Conservation (phyloP, 2,113 vertebrate genomes). For the Campylorhamphus procurvoides region DNA sequence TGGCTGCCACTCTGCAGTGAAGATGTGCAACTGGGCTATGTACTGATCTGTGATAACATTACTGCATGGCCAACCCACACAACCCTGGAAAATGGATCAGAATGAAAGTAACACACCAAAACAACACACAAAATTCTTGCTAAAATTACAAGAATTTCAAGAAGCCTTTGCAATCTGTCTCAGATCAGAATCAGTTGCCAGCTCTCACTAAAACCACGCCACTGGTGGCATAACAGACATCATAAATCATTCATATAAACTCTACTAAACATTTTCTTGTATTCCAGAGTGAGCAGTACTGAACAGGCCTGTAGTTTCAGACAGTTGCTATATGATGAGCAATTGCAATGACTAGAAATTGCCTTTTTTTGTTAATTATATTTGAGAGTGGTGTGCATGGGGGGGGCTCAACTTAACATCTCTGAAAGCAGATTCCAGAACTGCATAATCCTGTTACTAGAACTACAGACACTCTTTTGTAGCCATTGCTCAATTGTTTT, state of each 20-base stretch:
- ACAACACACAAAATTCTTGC: not conserved
- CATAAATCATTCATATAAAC: not conserved
- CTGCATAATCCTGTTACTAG: not conserved
- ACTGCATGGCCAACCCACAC: not conserved
- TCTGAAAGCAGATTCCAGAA: not conserved
- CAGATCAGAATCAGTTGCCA: not conserved
- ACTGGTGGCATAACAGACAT: not conserved
- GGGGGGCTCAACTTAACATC: fast-evolving
- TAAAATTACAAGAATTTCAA: not conserved
- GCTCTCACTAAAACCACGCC: not conserved
- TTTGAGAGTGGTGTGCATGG: fast-evolving
- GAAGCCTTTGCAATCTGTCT: not conserved
- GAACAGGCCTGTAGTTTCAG: not conserved
- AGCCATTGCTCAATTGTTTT: not conserved
- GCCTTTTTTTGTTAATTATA: not conserved
- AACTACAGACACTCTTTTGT: not conserved
- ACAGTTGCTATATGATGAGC: not conserved
- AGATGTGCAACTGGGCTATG: not conserved
- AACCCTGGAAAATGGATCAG: not conserved
- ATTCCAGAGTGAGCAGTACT: not conserved
- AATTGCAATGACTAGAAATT: not conserved
- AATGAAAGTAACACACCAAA: not conserved
- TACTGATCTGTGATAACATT: not conserved
- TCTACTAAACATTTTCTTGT: not conserved
- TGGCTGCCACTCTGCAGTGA: not conserved